A percentile compares a stretch with the other conserved stretches of the same genome.
phyloP scores from a whole-genome alignment of 2,888 invertebrate genomes.

The Heliconius aoede region DNA sequence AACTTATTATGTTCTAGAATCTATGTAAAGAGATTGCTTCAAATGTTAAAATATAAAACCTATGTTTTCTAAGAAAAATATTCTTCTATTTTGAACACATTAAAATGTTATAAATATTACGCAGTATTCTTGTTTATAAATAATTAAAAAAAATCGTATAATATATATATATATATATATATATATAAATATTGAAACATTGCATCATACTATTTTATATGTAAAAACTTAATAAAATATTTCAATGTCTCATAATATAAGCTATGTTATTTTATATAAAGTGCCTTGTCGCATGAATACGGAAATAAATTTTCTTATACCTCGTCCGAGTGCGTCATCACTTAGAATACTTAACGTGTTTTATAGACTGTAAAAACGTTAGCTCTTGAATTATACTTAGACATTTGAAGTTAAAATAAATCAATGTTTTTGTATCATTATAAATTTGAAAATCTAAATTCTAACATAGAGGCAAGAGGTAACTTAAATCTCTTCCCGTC shows the following conservation, averaged over 20 bases:
- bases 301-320: slow-evolving; percentile 36
- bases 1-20: too few species aligned
- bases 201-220: neutral
- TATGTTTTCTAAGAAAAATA: too few species aligned
- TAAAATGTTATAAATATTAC: neutral
- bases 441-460: neutral
- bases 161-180: neutral
- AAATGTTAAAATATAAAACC: too few species aligned
- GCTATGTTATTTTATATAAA: slow-evolving; percentile 20
- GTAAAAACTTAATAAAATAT: slow-evolving; percentile 20
- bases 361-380: slow-evolving; percentile 43
- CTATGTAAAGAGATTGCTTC: too few species aligned
- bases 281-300: slow-evolving; percentile 39
- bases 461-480: too few species aligned
- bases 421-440: neutral
- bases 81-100: too few species aligned
- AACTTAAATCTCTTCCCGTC: too few species aligned
- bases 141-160: neutral
- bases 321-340: slow-evolving; percentile 42
- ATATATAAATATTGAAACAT: neutral
- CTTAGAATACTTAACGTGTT: slow-evolving; percentile 43
- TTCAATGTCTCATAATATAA: slow-evolving; percentile 14
- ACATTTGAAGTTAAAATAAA: slow-evolving; percentile 9
- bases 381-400: slow-evolving; percentile 24
- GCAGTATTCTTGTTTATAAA: neutral